These are phyloP conservation scores for Phalacrocorax brasilianus DNA, from an alignment of 2,113 vertebrate genomes.

Conservation along the genomic window DNA sequence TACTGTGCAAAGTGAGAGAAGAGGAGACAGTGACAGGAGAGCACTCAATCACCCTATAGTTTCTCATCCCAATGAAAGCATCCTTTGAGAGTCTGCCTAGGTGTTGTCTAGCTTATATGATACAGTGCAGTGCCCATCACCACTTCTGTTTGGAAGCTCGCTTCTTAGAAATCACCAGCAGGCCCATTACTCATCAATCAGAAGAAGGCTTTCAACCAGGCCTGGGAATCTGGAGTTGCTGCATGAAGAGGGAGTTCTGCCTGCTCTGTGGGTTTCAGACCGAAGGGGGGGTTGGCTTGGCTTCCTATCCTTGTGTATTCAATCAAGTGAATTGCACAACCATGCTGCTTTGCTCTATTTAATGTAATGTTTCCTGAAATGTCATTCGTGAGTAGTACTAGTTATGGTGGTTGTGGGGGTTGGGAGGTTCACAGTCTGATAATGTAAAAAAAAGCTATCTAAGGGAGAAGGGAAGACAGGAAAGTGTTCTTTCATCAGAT, in stretches of 20 bases:
- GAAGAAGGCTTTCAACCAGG: conserved; percentile 1
- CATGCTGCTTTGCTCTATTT: not conserved
- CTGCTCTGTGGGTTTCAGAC: conserved; percentile 17
- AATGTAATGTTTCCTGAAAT: conserved; percentile 21
- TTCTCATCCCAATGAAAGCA: conserved; percentile 25
- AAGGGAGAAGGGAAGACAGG: not conserved
- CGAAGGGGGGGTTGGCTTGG: not conserved
- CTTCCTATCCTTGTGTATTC: conserved; percentile 24
- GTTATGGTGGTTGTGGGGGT: not conserved
- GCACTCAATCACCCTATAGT: not conserved
- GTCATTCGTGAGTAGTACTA: not conserved
- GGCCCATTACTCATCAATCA: conserved; percentile 43
- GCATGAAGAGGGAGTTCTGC: conserved; percentile 12
- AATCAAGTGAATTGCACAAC: conserved; percentile 30
- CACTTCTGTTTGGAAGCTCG: conserved; percentile 28
- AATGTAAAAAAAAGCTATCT: not conserved
- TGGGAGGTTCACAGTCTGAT: not conserved
- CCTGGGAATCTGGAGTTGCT: conserved; percentile 6
- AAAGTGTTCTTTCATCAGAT: not conserved
- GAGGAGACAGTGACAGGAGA: conserved; percentile 21
- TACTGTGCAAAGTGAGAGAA: not conserved
- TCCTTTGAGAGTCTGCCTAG: conserved; percentile 50
- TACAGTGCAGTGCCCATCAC: conserved; percentile 49
- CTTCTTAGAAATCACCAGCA: conserved; percentile 39
- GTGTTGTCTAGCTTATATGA: conserved; percentile 39